Evolutionary conservation across 2,888 invertebrate species (phyloP).

Genomic region (Morinoia aosen): DNA sequence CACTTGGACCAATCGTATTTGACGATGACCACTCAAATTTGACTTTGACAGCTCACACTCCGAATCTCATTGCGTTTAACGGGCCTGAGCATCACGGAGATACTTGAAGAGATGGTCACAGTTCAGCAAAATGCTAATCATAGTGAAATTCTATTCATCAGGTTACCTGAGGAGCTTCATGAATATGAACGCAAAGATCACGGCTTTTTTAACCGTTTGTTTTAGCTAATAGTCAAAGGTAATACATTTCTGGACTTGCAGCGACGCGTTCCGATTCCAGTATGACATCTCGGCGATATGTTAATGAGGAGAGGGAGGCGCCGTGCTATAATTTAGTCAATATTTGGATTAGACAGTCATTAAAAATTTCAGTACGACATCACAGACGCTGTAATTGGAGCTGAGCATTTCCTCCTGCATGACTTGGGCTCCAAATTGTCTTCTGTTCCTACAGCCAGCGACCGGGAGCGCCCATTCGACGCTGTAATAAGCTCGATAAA

Average conservation of each 20-base stretch:
- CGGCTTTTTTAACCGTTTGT: neutral
- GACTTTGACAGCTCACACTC: neutral
- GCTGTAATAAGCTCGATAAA: neutral
- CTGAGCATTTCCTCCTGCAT: neutral
- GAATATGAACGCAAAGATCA: neutral
- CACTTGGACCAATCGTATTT: neutral
- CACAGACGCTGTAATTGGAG: neutral
- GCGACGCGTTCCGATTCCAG: neutral
- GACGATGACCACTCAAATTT: neutral
- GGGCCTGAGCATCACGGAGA: neutral
- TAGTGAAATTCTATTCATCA: neutral
- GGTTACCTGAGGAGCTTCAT: neutral
- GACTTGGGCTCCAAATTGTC: neutral
- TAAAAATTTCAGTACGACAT: neutral
- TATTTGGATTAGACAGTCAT: conserved; percentile 6
- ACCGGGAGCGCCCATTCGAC: neutral
- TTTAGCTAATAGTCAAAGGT: neutral
- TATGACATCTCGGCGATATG: neutral
- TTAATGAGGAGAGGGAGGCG: neutral
- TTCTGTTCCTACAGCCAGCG: neutral
- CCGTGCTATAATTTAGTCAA: neutral
- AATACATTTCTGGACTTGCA: neutral
- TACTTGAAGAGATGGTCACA: neutral
- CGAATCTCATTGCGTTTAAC: conserved; percentile 33
- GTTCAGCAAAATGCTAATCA: neutral